A percentile compares a stretch with the other conserved stretches of the same genome.
Evolutionary conservation across 2,888 invertebrate species (phyloP).

Genomic region (Odiellus spinosus): DNA sequence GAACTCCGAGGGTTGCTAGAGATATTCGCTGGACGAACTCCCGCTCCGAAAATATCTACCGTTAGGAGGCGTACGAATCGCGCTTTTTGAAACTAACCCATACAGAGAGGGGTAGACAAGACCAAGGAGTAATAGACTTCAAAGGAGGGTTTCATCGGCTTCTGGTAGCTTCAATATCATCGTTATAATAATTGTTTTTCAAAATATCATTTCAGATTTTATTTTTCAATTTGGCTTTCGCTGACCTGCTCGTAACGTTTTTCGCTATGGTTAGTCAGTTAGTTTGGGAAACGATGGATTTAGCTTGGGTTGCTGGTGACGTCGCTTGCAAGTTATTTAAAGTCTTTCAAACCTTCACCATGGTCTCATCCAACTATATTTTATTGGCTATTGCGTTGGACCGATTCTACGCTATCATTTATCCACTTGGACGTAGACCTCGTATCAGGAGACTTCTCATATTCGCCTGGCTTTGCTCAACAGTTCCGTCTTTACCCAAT

Average conservation of each 20-base stretch:
- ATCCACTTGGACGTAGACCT: constrained; percentile 22
- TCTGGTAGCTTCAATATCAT: no score
- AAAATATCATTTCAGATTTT: constrained; percentile 19
- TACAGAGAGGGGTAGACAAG: no score
- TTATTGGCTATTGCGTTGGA: constrained; percentile 30
- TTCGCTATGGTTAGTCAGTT: constrained; percentile 27
- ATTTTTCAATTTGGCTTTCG: constrained; percentile 28
- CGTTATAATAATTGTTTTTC: no score
- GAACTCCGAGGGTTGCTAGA: no score
- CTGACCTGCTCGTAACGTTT: constrained; percentile 28
- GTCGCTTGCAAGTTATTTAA: constrained; percentile 28
- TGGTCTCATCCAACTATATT: constrained; percentile 29
- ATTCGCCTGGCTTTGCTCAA: constrained; percentile 9
- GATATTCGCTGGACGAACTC: no score
- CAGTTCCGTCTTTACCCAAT: constrained; percentile 11
- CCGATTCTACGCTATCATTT: constrained; percentile 28
- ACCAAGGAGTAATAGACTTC: no score
- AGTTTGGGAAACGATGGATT: constrained; percentile 26
- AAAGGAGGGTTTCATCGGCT: no score
- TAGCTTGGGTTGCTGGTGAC: constrained; percentile 27
- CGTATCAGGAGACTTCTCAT: constrained; percentile 1
- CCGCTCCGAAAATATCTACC: no score
- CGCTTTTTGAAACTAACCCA: no score
- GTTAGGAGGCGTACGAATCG: no score
- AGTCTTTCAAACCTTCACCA: constrained; percentile 28